Percentiles rank a stretch among this genome's conserved stretches.
These are phyloP conservation scores for Bubo scandiacus DNA, from an alignment of 2,113 vertebrate species.

Conservation along the genomic window DNA sequence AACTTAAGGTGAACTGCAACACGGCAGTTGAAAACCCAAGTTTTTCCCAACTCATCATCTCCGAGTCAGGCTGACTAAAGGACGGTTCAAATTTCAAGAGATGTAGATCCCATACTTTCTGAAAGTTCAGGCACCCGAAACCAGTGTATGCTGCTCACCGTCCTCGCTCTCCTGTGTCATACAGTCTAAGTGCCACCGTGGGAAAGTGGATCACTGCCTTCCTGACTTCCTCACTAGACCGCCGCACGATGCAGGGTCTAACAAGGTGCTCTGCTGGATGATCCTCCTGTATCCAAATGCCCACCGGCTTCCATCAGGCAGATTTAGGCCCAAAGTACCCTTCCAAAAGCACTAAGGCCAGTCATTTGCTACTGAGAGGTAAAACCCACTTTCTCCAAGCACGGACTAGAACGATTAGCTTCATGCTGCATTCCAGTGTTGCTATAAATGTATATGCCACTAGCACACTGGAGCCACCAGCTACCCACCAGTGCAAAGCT, in stretches of 20 bases:
- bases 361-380: background rate
- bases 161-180: background rate
- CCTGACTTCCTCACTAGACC: background rate
- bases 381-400: background rate
- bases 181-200: rapidly evolving
- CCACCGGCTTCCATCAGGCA: background rate
- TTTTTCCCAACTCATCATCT: background rate
- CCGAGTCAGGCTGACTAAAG: background rate
- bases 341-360: background rate
- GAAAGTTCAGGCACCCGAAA: background rate
- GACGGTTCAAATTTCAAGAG: background rate
- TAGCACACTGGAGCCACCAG: background rate
- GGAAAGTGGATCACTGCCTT: background rate
- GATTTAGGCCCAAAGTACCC: background rate
- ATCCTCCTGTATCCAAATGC: background rate
- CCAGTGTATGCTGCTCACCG: background rate
- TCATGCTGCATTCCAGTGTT: conserved; percentile 37
- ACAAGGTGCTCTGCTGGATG: background rate
- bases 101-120: background rate
- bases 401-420: background rate
- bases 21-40: background rate
- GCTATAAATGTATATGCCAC: conserved; percentile 25
- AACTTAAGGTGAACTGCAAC: background rate
- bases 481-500: conserved; percentile 4
- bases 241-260: background rate